phyloP scores from a whole-genome alignment of 2,888 invertebrate species.

The Dynastes maya region DNA sequence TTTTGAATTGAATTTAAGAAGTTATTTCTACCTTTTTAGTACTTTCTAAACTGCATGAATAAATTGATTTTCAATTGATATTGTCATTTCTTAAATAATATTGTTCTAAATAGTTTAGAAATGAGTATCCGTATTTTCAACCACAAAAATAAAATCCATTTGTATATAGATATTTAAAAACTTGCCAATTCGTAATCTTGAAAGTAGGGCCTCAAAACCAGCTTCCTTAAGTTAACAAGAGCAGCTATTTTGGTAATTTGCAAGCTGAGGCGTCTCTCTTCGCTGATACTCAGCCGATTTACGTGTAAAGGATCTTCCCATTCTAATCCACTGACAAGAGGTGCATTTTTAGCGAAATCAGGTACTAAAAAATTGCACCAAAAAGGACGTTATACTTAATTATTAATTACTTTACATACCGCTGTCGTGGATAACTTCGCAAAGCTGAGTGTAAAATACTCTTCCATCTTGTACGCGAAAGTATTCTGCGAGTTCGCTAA shows the following conservation, averaged over 20 bases:
- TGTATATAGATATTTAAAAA: not conserved
- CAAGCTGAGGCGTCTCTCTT: constrained; percentile 79
- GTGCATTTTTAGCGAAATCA: constrained; percentile 70
- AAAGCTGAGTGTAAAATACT: constrained; percentile 83
- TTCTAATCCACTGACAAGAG: constrained; percentile 74
- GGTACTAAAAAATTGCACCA: constrained; percentile 66
- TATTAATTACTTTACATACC: constrained; percentile 68
- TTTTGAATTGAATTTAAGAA: no score
- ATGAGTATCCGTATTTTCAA: no score
- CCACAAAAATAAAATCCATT: no score
- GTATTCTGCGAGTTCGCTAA: constrained; percentile 83
- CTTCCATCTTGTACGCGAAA: constrained; percentile 87
- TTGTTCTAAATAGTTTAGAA: no score
- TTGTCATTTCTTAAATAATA: no score
- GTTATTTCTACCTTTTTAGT: no score
- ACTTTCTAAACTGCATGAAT: no score
- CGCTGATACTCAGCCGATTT: constrained; percentile 77
- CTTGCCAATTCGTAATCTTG: constrained; percentile 81
- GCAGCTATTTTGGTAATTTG: constrained; percentile 83
- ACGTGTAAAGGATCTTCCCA: constrained; percentile 82
- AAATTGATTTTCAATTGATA: no score
- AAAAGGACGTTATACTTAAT: no score
- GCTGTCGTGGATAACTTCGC: constrained; percentile 81
- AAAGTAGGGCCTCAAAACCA: constrained; percentile 82
- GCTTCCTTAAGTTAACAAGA: constrained; percentile 72